These are phyloP conservation scores for Steinernema feltiae DNA, from an alignment of 1,140 invertebrate genomes.

Conservation along the genomic window DNA sequence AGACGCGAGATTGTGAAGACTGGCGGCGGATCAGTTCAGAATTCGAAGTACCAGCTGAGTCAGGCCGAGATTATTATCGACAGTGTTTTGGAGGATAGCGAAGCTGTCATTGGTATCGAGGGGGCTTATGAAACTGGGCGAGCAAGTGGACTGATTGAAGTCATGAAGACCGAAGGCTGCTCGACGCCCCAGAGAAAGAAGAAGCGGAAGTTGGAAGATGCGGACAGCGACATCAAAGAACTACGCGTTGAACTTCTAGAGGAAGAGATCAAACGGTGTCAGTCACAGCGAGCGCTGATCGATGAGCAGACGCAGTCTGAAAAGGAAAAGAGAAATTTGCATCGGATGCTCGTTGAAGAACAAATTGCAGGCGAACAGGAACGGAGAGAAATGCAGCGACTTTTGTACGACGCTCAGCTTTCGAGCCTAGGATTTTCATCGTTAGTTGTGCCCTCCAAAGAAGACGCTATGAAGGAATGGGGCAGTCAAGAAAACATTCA, in stretches of 20 bases:
- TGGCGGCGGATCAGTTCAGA: neutral
- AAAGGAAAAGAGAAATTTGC: too few species aligned
- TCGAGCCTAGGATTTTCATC: too few species aligned
- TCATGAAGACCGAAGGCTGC: neutral
- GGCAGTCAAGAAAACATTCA: too few species aligned
- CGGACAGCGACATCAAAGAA: neutral
- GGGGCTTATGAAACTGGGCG: too few species aligned
- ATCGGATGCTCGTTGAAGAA: neutral
- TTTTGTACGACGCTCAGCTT: too few species aligned
- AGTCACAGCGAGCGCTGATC: neutral
- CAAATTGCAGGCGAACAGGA: too few species aligned
- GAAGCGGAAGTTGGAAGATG: neutral
- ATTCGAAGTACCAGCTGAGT: neutral
- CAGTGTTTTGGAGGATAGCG: neutral
- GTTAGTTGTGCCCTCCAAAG: too few species aligned
- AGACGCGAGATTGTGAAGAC: neutral
- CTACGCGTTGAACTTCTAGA: neutral
- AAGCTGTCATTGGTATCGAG: too few species aligned
- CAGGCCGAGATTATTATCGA: too few species aligned
- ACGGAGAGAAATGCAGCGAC: too few species aligned
- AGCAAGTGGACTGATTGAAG: too few species aligned
- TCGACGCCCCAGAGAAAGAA: neutral
- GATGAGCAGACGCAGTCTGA: neutral
- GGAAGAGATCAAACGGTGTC: neutral
- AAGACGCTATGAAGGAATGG: too few species aligned